These are phyloP conservation scores for Cistogaster globosa DNA, from an alignment of 2,888 invertebrate genomes.

Conservation along the genomic window DNA sequence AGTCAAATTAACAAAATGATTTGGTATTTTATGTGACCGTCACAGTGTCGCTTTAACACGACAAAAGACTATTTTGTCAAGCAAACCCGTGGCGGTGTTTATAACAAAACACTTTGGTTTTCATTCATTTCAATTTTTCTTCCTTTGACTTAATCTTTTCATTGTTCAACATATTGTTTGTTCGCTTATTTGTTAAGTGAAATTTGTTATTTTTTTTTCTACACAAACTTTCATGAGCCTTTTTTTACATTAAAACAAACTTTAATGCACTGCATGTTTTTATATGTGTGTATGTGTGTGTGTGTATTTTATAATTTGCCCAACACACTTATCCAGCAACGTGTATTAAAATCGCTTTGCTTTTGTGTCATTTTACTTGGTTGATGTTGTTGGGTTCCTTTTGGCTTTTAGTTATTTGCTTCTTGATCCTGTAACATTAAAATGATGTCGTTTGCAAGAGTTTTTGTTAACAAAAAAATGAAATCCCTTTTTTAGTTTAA, in stretches of 20 bases:
- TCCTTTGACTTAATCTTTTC: constrained; percentile 1
- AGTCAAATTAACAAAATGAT: neutral
- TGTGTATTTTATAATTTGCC: neutral
- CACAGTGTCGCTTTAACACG: constrained; percentile 12
- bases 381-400: constrained; percentile 32
- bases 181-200: constrained; percentile 55
- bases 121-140: neutral
- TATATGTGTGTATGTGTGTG: neutral
- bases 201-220: constrained; percentile 13
- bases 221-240: constrained; percentile 41
- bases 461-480: constrained; percentile 18
- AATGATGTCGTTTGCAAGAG: constrained; percentile 45
- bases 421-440: constrained; percentile 54
- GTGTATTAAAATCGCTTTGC: constrained; percentile 43
- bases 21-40: neutral
- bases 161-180: constrained; percentile 52
- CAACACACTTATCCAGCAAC: constrained; percentile 21
- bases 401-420: constrained; percentile 29
- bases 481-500: constrained; percentile 15
- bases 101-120: constrained; percentile 56
- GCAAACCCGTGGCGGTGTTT: constrained; percentile 52
- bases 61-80: constrained; percentile 48
- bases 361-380: constrained; percentile 58
- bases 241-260: constrained; percentile 27
- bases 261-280: constrained; percentile 1